Evolutionary conservation across 2,797 vertebrate species (phyloP).

Genomic region (Gadopsis bispinosus): DNA sequence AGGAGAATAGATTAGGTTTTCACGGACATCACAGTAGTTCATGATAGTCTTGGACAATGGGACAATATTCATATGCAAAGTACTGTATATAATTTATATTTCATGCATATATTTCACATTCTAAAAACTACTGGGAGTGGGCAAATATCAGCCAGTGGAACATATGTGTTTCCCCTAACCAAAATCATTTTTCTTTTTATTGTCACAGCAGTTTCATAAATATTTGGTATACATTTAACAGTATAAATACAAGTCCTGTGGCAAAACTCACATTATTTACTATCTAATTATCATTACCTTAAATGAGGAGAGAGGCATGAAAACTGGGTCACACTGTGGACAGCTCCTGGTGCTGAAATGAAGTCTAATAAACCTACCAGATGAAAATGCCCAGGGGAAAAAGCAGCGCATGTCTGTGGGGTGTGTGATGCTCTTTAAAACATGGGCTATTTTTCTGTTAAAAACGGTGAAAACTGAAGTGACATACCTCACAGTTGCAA

Average conservation of each 20-base stretch:
- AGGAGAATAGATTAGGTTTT: background rate
- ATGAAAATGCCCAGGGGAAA: background rate
- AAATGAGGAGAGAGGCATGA: background rate
- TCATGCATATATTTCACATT: slow-evolving; percentile 6
- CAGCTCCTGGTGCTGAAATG: slow-evolving; percentile 46
- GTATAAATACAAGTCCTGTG: background rate
- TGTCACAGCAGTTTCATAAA: background rate
- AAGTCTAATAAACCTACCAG: background rate
- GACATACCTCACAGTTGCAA: background rate
- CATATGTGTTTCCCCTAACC: background rate
- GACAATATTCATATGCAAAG: background rate
- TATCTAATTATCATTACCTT: background rate
- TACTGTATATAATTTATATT: background rate
- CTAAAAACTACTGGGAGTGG: background rate
- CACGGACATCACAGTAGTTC: background rate
- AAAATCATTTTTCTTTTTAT: background rate
- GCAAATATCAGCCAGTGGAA: background rate
- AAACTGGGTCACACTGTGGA: slow-evolving; percentile 17
- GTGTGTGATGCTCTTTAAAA: background rate
- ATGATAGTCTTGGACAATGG: background rate
- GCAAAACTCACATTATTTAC: background rate
- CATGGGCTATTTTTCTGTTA: background rate
- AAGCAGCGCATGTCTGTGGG: background rate
- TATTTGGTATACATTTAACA: background rate
- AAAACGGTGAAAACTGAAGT: background rate